Base-by-base conservation (phyloP, 2,888 invertebrate species). In the Punctoribates punctum region DNA sequence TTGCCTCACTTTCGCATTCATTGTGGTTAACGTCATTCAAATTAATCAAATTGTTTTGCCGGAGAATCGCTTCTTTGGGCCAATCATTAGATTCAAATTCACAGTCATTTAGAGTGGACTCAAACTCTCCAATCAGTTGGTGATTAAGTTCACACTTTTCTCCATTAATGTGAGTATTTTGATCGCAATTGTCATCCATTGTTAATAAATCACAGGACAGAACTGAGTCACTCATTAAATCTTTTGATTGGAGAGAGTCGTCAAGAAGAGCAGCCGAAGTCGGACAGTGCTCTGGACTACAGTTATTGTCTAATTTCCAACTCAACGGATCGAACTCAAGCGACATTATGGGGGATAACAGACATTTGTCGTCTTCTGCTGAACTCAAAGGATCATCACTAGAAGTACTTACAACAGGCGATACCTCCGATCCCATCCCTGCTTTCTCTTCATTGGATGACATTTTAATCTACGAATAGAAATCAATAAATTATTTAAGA, bases 271-370 rank as follows among this genome's bases (percentile, higher is more conserved):
- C 60, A 51, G 51, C 51, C 17, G 51, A n/a, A 5, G 60, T 11
- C 23, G 15, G 13, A 20, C 25, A 27, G 60, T 60, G 60, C 29
- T 60, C 60, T 27, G 60, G 60, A 60, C 60, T 60, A 60, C 60
- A 60, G 13, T 15, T 60, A 60, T 60, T 60, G 25, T 60, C 60
- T 60, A 60, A 60, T 15, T 60, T 60, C 60, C 60, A 60, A 60
- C 60, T 60, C 29, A 60, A 60, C 27, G 60, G 60, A 60, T 60
- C 60, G 60, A 60, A 60, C 27, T 60, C 60, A 60, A 60, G 60
- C 60, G 60, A 60, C n/a, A n/a, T n/a, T 6, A 60, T 25, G 13
- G 60, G 60, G 15, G 60, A 27, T 60, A 60, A 60, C 3, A 60
- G 17, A 60, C 60, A 60, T 27, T 60, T 60, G 20, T 60, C 60